These are phyloP conservation scores for Lasiurus borealis DNA, from an alignment of 2,113 vertebrate species.

Conservation along the genomic window DNA sequence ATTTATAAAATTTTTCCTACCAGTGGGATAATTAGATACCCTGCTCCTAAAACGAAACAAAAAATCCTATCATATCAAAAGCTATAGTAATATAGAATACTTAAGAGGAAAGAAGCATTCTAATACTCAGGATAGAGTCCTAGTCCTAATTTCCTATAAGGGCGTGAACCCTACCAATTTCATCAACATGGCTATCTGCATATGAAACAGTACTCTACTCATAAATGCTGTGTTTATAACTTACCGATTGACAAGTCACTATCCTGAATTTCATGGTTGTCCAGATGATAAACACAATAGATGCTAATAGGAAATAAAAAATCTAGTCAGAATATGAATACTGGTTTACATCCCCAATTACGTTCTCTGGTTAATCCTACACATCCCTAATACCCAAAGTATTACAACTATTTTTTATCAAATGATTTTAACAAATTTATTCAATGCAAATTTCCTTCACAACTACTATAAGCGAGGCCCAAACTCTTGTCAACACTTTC, in stretches of 20 bases:
- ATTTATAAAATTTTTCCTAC: conserved; percentile 26
- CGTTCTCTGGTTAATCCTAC: not conserved
- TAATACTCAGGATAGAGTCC: not conserved
- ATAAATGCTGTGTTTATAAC: conserved; percentile 76
- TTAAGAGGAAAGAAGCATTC: not conserved
- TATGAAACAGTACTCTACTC: not conserved
- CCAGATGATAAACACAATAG: conserved; percentile 98
- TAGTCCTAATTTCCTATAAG: not conserved
- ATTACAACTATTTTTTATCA: conserved; percentile 28
- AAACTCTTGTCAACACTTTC: not conserved
- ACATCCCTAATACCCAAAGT: not conserved
- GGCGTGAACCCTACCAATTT: not conserved
- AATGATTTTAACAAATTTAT: conserved; percentile 55
- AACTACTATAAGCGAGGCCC: not conserved
- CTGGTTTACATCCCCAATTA: conserved; percentile 8
- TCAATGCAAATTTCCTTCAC: conserved; percentile 43
- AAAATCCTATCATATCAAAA: not conserved
- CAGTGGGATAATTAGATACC: not conserved
- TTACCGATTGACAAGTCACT: conserved; percentile 96
- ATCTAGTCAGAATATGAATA: conserved; percentile 61
- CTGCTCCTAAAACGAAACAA: not conserved
- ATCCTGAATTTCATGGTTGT: conserved; percentile 97
- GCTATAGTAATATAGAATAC: not conserved
- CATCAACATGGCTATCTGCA: not conserved
- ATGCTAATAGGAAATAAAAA: conserved; percentile 89